Evolutionary conservation across 2,797 vertebrate genomes (phyloP).

Genomic region (Lindbergichthys nudifrons): DNA sequence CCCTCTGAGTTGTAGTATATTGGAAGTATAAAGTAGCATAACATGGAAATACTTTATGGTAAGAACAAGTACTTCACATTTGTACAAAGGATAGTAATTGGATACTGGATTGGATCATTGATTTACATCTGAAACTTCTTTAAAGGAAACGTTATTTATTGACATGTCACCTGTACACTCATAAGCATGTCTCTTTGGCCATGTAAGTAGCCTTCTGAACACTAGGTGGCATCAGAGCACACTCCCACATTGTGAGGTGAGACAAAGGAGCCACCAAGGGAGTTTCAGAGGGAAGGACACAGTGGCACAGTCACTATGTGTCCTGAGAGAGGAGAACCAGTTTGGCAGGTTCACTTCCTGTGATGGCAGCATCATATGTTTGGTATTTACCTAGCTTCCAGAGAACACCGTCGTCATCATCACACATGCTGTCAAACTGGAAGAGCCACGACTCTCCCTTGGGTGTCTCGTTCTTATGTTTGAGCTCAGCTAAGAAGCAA

Average conservation of each 20-base stretch:
- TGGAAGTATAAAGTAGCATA: too few relatives aligned
- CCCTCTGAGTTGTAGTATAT: too few relatives aligned
- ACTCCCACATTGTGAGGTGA: not conserved
- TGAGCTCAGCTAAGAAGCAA: constrained; percentile 47
- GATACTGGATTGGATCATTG: too few relatives aligned
- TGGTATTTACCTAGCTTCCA: constrained; percentile 30
- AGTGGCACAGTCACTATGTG: constrained; percentile 1
- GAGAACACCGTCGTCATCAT: constrained; percentile 24
- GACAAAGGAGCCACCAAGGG: constrained; percentile 1
- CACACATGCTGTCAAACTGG: constrained; percentile 60
- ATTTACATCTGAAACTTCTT: not conserved
- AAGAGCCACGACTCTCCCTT: constrained; percentile 31
- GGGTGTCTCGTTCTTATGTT: constrained; percentile 10
- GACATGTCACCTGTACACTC: not conserved
- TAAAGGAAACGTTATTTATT: not conserved
- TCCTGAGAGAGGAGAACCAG: constrained; percentile 54
- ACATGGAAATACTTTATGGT: too few relatives aligned
- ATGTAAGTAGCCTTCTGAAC: constrained; percentile 13
- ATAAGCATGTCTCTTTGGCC: not conserved
- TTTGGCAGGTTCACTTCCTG: constrained; percentile 52
- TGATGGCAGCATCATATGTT: not conserved
- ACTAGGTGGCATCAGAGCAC: constrained; percentile 64
- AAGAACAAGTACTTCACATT: too few relatives aligned
- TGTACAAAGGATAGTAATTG: too few relatives aligned
- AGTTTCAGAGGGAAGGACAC: constrained; percentile 19